Evolutionary conservation across 2,797 vertebrate genomes (phyloP).

Genomic region (Chrosomus eos): DNA sequence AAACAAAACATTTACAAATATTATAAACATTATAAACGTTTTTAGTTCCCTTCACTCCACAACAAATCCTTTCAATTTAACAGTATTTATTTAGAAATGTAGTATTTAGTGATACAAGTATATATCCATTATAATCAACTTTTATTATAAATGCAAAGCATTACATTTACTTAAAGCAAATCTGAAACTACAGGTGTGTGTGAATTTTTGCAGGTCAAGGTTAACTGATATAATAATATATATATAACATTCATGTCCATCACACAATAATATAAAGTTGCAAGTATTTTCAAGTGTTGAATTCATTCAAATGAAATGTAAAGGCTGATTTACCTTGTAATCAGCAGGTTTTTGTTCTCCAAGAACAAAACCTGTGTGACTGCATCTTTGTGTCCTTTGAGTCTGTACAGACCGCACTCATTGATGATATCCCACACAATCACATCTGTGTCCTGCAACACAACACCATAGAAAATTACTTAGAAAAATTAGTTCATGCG

Average conservation of each 20-base stretch:
- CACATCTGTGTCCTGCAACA: slow-evolving; percentile 91
- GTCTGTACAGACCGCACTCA: slow-evolving; percentile 92
- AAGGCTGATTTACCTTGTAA: slow-evolving; percentile 83
- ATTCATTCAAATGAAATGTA: neutral
- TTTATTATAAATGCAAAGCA: neutral
- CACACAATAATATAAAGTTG: neutral
- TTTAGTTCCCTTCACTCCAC: neutral
- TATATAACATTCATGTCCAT: neutral
- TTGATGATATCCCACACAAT: slow-evolving; percentile 98
- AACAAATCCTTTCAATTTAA: neutral
- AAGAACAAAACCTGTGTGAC: slow-evolving; percentile 89
- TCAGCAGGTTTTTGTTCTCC: slow-evolving; percentile 88
- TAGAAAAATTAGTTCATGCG: neutral
- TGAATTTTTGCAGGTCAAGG: neutral
- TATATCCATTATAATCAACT: neutral
- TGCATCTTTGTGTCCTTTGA: slow-evolving; percentile 92
- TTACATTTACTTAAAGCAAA: neutral
- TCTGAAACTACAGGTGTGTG: neutral
- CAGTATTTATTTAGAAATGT: neutral
- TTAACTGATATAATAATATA: too few species aligned
- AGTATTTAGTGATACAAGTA: too few species aligned
- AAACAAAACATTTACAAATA: neutral
- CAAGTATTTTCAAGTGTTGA: neutral
- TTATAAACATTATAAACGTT: neutral
- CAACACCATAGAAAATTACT: neutral